Percentiles rank a stretch among this genome's conserved stretches.
These are phyloP conservation scores for Zelleria hepariella DNA, from an alignment of 2,888 invertebrate genomes.

Conservation along the genomic window DNA sequence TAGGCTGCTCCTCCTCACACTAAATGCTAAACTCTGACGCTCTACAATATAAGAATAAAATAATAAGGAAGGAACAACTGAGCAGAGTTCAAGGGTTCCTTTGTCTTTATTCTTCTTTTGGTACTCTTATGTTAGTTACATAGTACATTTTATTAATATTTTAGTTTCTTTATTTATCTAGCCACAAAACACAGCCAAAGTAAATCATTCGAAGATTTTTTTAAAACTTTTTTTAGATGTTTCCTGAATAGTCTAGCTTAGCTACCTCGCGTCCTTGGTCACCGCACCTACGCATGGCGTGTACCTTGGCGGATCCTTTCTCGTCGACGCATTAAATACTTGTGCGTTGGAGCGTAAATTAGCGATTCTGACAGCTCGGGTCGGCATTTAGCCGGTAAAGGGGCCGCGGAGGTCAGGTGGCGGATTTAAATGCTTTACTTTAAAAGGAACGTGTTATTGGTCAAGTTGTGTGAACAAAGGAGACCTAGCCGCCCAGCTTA, in stretches of 20 bases:
- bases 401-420: not conserved
- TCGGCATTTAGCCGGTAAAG: not conserved
- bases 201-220: no score
- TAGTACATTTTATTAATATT: no score
- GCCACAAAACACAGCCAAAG: no score
- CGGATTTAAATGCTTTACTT: not conserved
- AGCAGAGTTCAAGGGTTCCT: no score
- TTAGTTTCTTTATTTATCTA: no score
- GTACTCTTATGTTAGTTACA: no score
- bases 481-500: conserved; percentile 10
- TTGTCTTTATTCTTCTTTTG: no score
- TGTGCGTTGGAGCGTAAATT: not conserved
- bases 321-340: not conserved
- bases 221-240: no score
- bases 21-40: no score
- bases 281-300: not conserved
- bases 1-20: no score
- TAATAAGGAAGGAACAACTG: no score
- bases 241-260: not conserved
- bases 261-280: not conserved
- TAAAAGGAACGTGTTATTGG: not conserved
- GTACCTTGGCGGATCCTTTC: not conserved
- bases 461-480: not conserved
- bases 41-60: no score
- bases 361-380: not conserved